phyloP scores from a whole-genome alignment of 2,888 invertebrate species.

The Clivina fossor region DNA sequence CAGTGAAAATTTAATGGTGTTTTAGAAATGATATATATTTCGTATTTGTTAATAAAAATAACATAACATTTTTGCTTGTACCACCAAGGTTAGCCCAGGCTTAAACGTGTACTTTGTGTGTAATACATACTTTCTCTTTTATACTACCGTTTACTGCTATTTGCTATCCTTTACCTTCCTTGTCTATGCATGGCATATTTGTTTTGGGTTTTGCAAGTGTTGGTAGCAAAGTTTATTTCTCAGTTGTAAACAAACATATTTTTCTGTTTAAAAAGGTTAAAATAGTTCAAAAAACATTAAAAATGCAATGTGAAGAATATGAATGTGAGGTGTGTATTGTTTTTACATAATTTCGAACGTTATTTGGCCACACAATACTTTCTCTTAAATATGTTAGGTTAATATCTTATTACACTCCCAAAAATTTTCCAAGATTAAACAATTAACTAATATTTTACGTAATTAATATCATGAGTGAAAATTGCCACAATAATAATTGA shows the following conservation, averaged over 20 bases:
- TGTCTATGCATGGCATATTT: slow-evolving; percentile 34
- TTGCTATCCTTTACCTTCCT: slow-evolving; percentile 26
- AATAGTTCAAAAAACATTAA: slow-evolving; percentile 28
- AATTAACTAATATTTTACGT: no score
- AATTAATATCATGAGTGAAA: no score
- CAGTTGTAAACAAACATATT: slow-evolving; percentile 33
- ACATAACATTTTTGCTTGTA: no score
- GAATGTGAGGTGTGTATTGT: slow-evolving; percentile 40
- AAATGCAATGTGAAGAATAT: slow-evolving; percentile 43
- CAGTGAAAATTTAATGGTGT: no score
- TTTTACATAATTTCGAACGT: slow-evolving; percentile 7
- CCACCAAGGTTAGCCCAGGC: no score
- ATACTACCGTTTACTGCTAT: slow-evolving; percentile 10
- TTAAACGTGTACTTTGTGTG: no score
- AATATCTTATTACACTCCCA: slow-evolving; percentile 11
- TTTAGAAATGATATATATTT: no score
- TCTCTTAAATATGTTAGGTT: slow-evolving; percentile 22
- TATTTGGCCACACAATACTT: slow-evolving; percentile 14
- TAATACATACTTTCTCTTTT: slow-evolving; percentile 29
- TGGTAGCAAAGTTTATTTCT: slow-evolving; percentile 25
- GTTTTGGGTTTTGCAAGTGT: slow-evolving; percentile 33
- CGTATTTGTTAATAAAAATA: no score
- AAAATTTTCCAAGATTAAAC: no score
- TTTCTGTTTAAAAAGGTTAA: slow-evolving; percentile 24
- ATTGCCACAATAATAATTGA: no score